Evolutionary conservation across 2,113 vertebrate species (phyloP).

Genomic region (Sarotherodon lohbergeri): DNA sequence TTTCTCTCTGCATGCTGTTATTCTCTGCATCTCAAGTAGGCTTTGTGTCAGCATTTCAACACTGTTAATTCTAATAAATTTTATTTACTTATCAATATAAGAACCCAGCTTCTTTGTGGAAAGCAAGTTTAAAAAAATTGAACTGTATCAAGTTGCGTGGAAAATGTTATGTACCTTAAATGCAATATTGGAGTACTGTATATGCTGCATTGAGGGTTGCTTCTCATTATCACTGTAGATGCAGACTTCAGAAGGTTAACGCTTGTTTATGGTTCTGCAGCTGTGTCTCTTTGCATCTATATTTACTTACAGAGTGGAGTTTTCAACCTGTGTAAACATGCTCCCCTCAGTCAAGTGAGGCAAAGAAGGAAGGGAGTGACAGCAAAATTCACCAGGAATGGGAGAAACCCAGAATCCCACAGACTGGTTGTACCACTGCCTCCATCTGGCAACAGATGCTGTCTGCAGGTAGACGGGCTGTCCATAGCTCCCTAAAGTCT

Average conservation of each 20-base stretch:
- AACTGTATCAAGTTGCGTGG: fast-evolving
- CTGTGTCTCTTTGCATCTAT: background rate
- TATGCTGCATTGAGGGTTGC: background rate
- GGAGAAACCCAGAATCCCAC: background rate
- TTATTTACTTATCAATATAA: background rate
- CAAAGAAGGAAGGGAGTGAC: background rate
- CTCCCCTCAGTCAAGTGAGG: background rate
- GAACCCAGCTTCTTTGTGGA: background rate
- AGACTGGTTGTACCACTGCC: background rate
- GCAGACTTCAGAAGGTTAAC: background rate
- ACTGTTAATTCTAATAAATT: background rate
- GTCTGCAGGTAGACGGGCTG: background rate
- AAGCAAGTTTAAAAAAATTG: background rate
- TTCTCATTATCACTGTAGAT: background rate
- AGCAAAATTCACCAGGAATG: background rate
- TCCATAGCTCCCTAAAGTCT: background rate
- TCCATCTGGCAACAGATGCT: background rate
- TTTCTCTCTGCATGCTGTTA: background rate
- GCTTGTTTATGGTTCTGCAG: background rate
- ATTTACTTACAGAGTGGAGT: background rate
- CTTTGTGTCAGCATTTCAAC: background rate
- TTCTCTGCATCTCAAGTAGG: background rate
- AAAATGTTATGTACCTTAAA: background rate
- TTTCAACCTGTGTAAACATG: background rate
- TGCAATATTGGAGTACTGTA: background rate